Conservation (phyloP, 2,113 vertebrate genomes). For the Colius striatus region DNA sequence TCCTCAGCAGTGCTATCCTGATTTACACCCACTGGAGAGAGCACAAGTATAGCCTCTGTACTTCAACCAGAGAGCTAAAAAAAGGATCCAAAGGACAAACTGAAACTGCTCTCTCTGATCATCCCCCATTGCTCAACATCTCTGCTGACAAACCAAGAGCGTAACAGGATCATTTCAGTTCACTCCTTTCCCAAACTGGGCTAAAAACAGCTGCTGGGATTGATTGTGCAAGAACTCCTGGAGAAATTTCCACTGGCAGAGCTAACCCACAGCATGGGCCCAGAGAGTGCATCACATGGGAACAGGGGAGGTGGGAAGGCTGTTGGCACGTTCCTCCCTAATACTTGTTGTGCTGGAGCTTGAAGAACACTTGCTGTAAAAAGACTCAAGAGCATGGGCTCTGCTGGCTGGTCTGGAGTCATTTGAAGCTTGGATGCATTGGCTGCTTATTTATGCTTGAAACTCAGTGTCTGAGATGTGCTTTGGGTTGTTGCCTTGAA, state of each 20-base stretch:
- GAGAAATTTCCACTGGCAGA: constrained; percentile 77
- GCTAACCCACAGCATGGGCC: constrained; percentile 13
- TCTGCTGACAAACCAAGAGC: constrained; percentile 64
- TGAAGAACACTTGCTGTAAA: background rate
- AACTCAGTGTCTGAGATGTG: rapidly evolving
- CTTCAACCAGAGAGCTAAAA: constrained; percentile 35
- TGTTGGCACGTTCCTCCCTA: background rate
- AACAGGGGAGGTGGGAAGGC: background rate
- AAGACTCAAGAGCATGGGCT: background rate
- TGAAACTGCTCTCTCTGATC: constrained; percentile 54
- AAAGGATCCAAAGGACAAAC: constrained; percentile 18
- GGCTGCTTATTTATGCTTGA: background rate
- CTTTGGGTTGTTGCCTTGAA: background rate
- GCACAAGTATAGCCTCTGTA: background rate
- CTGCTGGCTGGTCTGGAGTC: background rate
- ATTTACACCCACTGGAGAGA: constrained; percentile 34
- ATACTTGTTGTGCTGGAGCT: constrained; percentile 22
- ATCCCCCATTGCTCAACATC: constrained; percentile 70
- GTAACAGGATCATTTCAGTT: constrained; percentile 78
- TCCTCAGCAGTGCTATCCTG: constrained; percentile 7
- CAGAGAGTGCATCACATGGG: constrained; percentile 17
- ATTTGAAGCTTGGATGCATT: background rate
- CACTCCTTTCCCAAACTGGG: constrained; percentile 78
- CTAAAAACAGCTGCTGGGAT: constrained; percentile 80
- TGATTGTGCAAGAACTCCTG: constrained; percentile 74